Base-by-base conservation (phyloP, 2,888 invertebrate genomes). In the Synanthedon myopaeformis region DNA sequence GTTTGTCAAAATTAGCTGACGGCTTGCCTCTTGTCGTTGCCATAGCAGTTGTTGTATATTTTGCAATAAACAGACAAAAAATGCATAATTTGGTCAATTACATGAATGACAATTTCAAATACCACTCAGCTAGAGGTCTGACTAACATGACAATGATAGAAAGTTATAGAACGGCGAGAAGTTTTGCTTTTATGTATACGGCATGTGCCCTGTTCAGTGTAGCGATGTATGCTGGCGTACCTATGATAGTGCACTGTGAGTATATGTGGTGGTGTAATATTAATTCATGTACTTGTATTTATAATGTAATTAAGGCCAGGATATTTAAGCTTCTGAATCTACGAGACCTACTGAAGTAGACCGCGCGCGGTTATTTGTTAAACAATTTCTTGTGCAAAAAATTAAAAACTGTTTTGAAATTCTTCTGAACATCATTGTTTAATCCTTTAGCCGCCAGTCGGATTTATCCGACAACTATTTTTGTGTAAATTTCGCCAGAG, bases 61-160 rank as follows among this genome's bases (percentile, higher is more conserved):
- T 80, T 54, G 74, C 74, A 0, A 28, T 74, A 0, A 62, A 78
- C 45, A 74, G 76, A 35, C 53, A 66, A 0, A 72, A 82, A 3
- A 60, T 86, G 42, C 77, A 82, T 42, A 69, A 70, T 0, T 56
- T 88, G 10, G 53, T 72, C 0, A 62, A 65, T 1, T 83, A 63
- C 56, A 79, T 85, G 74, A 75, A 78, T 51, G 55, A 54, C 3
- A 74, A 82, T 51, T 87, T 86, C 57, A 76, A 72, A 60, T 76
- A 73, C 54, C 72, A 70, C 53, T 87, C 88, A 0, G 83, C 82
- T 2, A 62, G 70, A 41, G 88, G 88, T 0, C 58, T 86, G 42
- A 82, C 82, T 0, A 82, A 82, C 51, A 82, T 83, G 81, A 83
- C 79, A 0, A 86, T 86, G 86, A 12, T 52, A 28, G 57, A 60